Base-by-base conservation (phyloP, 2,888 invertebrate species). In the Ormyrus rosae region DNA sequence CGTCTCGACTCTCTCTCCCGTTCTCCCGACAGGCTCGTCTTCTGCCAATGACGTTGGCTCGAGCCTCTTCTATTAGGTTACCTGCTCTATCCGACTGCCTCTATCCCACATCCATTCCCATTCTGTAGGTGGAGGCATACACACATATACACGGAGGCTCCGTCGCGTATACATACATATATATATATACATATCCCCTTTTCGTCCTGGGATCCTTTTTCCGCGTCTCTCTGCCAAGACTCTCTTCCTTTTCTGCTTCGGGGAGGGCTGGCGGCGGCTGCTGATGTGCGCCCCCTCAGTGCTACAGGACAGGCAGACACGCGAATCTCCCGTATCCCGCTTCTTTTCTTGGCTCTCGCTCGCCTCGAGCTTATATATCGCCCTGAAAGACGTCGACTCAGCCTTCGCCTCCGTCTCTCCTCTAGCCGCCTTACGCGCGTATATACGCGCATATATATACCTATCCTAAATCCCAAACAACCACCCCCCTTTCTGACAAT, bases 41-140 rank as follows among this genome's bases (percentile, higher is more conserved):
- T 89, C 89, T 89, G 89, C 89, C 89, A 89, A 89, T 89, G 88
- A 89, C 89, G 89, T 87, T 86, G 88, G 86, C 89, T 88, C 86
- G 87, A 87, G 86, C 87, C 86, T 86, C 85, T 89, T 89, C 89
- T 89, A 89, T 89, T 89, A 89, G 89, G 88, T 88, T 89, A 89
- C 89, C 89, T 88, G 88, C 86, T 87, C 88, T 87, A 87, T 87
- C 85, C 86, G 84, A 84, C 84, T 86, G 86, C 9, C 76, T 70
- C 73, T 77, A 78, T 84, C 82, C 83, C 84, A 81, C 82, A 81
- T 79, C 81, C 73, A 56, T 60, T 58, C 64, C 45, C 73, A 61
- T 63, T 71, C 60, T 64, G 34, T 34, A 56, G 63, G 48, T 13
- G 9, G 56, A 45, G n/a, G 9, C 45, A 34, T 34, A 46, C 45